A percentile compares a stretch with the other conserved stretches of the same genome.
Conservation (phyloP, 1,140 invertebrate species). For the Apis dorsata region DNA sequence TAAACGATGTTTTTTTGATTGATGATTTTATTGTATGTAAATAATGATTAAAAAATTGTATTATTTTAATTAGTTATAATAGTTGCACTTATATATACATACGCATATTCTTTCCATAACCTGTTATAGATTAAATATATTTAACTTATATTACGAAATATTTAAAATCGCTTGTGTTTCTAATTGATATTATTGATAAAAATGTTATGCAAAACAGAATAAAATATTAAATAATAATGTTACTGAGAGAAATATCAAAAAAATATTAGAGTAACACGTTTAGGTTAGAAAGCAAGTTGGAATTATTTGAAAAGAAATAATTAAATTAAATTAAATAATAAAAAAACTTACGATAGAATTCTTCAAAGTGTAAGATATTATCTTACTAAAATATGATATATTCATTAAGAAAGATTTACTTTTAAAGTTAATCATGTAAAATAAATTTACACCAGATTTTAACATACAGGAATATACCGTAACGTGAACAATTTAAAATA, state of each 20-base stretch:
- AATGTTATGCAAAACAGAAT: neutral
- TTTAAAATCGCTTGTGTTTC: neutral
- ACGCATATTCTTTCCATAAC: neutral
- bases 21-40: too few species aligned
- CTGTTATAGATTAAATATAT: slow-evolving; percentile 19
- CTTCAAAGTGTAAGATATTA: too few species aligned
- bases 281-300: slow-evolving; percentile 1
- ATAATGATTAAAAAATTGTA: too few species aligned
- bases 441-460: neutral
- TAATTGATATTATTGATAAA: too few species aligned
- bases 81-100: neutral
- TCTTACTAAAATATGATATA: neutral
- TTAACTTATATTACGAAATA: neutral
- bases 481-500: neutral
- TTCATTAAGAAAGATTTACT: too few species aligned
- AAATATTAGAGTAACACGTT: neutral
- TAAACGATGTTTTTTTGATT: too few species aligned
- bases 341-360: neutral
- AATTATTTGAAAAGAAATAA: neutral
- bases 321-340: neutral
- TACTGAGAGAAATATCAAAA: neutral
- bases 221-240: neutral
- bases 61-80: neutral
- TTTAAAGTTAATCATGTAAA: too few species aligned
- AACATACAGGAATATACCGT: neutral